Percentiles rank a stretch among this genome's conserved stretches.
These are phyloP conservation scores for Chaetura pelagica DNA, from an alignment of 2,113 vertebrate genomes.

Conservation along the genomic window DNA sequence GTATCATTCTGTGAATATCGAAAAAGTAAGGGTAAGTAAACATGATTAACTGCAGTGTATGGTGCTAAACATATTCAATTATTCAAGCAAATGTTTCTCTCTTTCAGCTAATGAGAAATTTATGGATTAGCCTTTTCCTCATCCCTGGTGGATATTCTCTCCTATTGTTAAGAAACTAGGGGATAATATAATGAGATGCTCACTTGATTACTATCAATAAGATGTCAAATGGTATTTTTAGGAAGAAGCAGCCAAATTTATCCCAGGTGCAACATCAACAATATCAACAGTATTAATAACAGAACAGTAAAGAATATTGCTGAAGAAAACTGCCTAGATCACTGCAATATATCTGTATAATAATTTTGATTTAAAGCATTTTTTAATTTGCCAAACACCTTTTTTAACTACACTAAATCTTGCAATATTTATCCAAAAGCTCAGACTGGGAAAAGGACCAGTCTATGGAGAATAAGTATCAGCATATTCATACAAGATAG, in stretches of 20 bases:
- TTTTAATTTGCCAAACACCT: background rate
- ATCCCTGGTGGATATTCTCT: constrained; percentile 34
- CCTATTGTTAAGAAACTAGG: constrained; percentile 35
- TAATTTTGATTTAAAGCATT: background rate
- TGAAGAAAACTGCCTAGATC: background rate
- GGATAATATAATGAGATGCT: constrained; percentile 51
- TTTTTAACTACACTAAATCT: background rate
- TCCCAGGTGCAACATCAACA: constrained; percentile 29
- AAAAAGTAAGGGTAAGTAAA: constrained; percentile 56
- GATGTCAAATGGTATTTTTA: constrained; percentile 19
- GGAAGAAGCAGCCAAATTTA: constrained; percentile 20
- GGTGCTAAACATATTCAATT: constrained; percentile 67
- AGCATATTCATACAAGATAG: background rate
- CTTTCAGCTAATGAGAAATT: constrained; percentile 65
- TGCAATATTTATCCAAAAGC: background rate
- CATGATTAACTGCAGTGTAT: constrained; percentile 64
- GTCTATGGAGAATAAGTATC: background rate
- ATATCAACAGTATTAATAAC: constrained; percentile 46
- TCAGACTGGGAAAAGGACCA: background rate
- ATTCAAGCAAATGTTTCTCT: constrained; percentile 63
- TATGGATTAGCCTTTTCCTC: constrained; percentile 64
- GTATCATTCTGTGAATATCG: constrained; percentile 2
- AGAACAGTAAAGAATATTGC: background rate
- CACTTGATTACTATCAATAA: constrained; percentile 57
- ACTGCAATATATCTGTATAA: background rate